These are phyloP conservation scores for Ictalurus punctatus DNA, from an alignment of 2,113 vertebrate species.

Conservation along the genomic window DNA sequence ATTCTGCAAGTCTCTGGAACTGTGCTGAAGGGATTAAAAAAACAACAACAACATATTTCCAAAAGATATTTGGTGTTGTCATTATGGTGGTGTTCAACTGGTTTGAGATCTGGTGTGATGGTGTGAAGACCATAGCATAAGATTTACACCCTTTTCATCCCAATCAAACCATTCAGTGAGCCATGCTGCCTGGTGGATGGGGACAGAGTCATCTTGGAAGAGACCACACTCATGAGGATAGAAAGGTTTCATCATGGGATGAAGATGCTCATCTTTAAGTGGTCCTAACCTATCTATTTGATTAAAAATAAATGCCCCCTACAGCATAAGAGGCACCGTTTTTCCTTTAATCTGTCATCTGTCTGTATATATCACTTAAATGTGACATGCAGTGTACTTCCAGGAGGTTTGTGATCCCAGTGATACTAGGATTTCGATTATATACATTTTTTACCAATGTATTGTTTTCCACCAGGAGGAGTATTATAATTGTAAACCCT, in stretches of 20 bases:
- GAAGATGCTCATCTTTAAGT: neutral
- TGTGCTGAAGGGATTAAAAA: neutral
- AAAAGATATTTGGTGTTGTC: neutral
- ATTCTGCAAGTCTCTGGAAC: neutral
- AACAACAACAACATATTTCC: neutral
- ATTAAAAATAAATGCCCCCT: neutral
- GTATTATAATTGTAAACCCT: constrained; percentile 74
- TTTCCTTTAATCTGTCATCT: neutral
- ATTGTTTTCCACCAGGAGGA: constrained; percentile 46
- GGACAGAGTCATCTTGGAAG: neutral
- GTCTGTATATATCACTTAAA: neutral
- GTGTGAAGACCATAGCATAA: neutral
- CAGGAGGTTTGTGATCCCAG: neutral
- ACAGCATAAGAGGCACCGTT: neutral
- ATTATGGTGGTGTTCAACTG: neutral
- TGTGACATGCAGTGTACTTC: neutral
- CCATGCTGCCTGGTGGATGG: neutral
- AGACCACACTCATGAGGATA: neutral
- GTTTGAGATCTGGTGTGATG: neutral
- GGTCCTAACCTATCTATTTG: no score
- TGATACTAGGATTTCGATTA: neutral
- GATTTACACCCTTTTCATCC: neutral
- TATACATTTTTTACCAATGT: neutral
- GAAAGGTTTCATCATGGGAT: neutral
- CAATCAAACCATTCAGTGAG: neutral